Evolutionary conservation across 2,888 invertebrate species (phyloP).

Genomic region (Mythimna pallens): DNA sequence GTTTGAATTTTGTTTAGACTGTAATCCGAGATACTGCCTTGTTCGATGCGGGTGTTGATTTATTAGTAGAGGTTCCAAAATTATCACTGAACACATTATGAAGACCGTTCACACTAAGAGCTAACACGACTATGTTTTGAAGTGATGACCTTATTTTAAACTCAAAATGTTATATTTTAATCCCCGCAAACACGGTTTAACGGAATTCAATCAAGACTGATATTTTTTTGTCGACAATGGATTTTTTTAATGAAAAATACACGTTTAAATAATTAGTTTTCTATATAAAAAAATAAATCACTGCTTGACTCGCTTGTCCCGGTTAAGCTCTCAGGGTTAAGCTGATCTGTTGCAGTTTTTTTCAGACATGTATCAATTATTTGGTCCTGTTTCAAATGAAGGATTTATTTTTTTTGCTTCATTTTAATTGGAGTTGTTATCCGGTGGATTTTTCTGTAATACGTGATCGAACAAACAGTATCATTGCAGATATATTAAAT

Average conservation of each 20-base stretch:
- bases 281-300: conserved; percentile 51
- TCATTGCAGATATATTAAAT: background rate
- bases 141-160: conserved; percentile 9
- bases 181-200: conserved; percentile 39
- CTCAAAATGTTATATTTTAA: conserved; percentile 23
- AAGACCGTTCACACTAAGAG: background rate
- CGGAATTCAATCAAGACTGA: conserved; percentile 70
- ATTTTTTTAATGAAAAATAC: conserved; percentile 67
- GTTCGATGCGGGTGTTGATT: no score
- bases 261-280: conserved; percentile 49
- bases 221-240: conserved; percentile 54
- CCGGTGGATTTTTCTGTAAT: background rate
- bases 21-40: no score
- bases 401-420: conserved; percentile 7
- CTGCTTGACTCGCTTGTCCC: conserved; percentile 25
- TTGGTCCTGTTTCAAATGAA: conserved; percentile 12
- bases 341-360: conserved; percentile 26
- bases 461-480: background rate
- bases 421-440: background rate
- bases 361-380: conserved; percentile 23
- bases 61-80: no score
- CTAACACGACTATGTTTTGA: background rate
- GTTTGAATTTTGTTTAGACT: no score
- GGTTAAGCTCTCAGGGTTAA: conserved; percentile 28
- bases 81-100: background rate